A percentile compares a stretch with the other conserved stretches of the same genome.
Evolutionary conservation across 2,888 invertebrate genomes (phyloP).

Genomic region (Strigamia maritima): DNA sequence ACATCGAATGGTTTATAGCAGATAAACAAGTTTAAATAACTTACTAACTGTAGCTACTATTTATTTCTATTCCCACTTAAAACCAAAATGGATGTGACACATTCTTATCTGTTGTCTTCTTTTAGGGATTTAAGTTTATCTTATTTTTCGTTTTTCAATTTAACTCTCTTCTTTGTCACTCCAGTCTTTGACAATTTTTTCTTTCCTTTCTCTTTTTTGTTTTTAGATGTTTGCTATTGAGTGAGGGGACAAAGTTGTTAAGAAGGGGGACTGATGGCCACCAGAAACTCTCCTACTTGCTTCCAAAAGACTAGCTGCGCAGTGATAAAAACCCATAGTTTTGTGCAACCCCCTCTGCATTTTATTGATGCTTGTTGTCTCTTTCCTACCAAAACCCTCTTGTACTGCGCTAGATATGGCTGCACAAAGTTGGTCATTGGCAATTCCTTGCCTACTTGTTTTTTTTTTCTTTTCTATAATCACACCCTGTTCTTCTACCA

Average conservation of each 20-base stretch:
- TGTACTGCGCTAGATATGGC: background rate
- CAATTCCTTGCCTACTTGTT: conserved; percentile 15
- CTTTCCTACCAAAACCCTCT: background rate
- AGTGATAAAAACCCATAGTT: conserved; percentile 23
- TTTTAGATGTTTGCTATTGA: conserved; percentile 13
- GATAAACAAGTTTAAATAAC: no score
- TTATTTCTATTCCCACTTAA: background rate
- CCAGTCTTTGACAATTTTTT: background rate
- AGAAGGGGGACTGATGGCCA: conserved; percentile 19
- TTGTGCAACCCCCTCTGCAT: conserved; percentile 22
- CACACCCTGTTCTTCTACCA: background rate
- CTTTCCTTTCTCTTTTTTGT: background rate
- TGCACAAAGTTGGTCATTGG: conserved; percentile 28
- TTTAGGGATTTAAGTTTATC: conserved; percentile 8
- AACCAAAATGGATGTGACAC: background rate
- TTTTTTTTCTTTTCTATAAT: background rate
- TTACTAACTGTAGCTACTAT: background rate
- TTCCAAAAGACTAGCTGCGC: conserved; percentile 29
- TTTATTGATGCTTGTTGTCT: conserved; percentile 34
- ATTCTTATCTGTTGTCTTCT: conserved; percentile 25
- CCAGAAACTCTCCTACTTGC: background rate
- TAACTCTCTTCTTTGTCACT: conserved; percentile 24
- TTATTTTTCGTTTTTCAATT: background rate
- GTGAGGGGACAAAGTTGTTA: conserved; percentile 14
- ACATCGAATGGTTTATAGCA: no score